Percentiles rank a stretch among this genome's conserved stretches.
These are phyloP conservation scores for Lanius collurio DNA, from an alignment of 2,113 vertebrate species.

Conservation along the genomic window DNA sequence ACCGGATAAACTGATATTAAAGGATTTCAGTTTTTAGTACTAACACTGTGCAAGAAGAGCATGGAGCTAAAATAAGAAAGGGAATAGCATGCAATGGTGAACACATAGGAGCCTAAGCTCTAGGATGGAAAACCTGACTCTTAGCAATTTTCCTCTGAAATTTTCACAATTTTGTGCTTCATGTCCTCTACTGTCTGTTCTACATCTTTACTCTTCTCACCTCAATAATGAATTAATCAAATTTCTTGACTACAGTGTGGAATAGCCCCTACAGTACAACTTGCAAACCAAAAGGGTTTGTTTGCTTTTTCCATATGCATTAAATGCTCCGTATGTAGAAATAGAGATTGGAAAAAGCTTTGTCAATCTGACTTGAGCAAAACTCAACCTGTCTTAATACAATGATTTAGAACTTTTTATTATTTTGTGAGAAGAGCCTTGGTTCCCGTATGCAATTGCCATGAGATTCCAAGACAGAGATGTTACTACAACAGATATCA, in stretches of 20 bases:
- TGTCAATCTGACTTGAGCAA: conserved; percentile 10
- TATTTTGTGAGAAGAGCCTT: neutral
- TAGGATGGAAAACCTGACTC: neutral
- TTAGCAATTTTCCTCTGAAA: neutral
- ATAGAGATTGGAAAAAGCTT: neutral
- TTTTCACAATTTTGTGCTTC: neutral
- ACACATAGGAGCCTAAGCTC: neutral
- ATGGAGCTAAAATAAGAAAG: neutral
- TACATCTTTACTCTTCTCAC: neutral
- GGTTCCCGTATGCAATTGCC: neutral
- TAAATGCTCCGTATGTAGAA: neutral
- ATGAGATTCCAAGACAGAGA: neutral
- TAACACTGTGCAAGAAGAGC: neutral
- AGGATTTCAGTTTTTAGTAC: neutral
- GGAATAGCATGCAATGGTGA: fast-evolving
- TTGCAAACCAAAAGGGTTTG: neutral
- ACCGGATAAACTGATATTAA: neutral
- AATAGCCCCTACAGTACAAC: neutral
- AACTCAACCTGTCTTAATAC: neutral
- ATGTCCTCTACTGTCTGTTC: neutral
- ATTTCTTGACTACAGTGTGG: neutral
- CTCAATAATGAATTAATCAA: neutral
- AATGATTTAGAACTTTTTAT: neutral
- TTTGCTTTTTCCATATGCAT: conserved; percentile 16
- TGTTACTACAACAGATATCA: neutral